phyloP scores from a whole-genome alignment of 1,140 invertebrate genomes.

The Atopsyche davidsoni region DNA sequence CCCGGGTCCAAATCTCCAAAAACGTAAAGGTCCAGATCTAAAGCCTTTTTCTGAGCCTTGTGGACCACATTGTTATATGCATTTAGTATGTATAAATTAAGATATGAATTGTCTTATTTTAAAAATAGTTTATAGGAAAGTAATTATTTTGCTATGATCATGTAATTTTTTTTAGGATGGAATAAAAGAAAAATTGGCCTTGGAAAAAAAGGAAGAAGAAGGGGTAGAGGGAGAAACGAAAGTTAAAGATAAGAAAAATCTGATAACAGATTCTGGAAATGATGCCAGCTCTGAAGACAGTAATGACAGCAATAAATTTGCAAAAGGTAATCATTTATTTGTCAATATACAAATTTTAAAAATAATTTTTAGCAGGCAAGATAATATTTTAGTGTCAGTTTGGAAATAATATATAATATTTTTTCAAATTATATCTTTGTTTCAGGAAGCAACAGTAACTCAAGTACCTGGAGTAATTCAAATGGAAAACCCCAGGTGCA shows the following conservation, averaged over 20 bases:
- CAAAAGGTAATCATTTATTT: slow-evolving; percentile 37
- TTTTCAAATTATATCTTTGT: slow-evolving; percentile 9
- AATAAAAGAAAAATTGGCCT: slow-evolving; percentile 73
- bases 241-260: slow-evolving; percentile 52
- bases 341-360: background rate
- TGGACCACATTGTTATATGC: slow-evolving; percentile 82
- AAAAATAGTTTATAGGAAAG: background rate
- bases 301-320: slow-evolving; percentile 72
- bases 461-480: slow-evolving; percentile 33
- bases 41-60: slow-evolving; percentile 84
- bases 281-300: slow-evolving; percentile 90
- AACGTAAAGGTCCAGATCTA: slow-evolving; percentile 82
- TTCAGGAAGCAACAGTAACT: slow-evolving; percentile 36
- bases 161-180: slow-evolving; percentile 56
- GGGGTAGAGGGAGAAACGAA: slow-evolving; percentile 46
- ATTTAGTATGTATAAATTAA: slow-evolving; percentile 57
- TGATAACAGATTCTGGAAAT: slow-evolving; percentile 79
- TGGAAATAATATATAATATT: slow-evolving; percentile 5
- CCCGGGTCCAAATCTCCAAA: slow-evolving; percentile 82
- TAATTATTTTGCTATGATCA: background rate
- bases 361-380: background rate
- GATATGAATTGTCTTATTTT: slow-evolving; percentile 5
- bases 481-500: slow-evolving; percentile 31
- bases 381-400: background rate
- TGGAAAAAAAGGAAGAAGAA: slow-evolving; percentile 58